Evolutionary conservation across 2,888 invertebrate genomes (phyloP).

Genomic region (Andricus quercusramuli): DNA sequence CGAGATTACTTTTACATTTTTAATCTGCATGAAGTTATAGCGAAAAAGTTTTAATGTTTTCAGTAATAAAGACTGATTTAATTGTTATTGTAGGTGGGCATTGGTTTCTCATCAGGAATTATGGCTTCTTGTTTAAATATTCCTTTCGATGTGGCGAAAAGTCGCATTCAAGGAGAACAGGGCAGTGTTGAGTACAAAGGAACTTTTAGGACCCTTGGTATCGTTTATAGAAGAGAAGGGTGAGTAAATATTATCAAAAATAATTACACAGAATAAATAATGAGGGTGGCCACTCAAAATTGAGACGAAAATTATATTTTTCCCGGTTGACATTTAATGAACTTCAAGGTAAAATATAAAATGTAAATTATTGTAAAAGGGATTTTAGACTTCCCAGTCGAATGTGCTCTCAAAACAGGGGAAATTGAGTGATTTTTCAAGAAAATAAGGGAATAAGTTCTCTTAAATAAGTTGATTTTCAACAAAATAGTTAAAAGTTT

Average conservation of each 20-base stretch:
- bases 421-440: too few relatives aligned
- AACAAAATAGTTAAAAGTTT: too few relatives aligned
- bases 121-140: slow-evolving; percentile 93
- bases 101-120: slow-evolving; percentile 93
- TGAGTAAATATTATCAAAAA: slow-evolving; percentile 75
- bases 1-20: not conserved
- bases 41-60: too few relatives aligned
- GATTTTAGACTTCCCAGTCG: too few relatives aligned
- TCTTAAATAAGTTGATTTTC: too few relatives aligned
- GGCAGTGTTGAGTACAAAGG: slow-evolving; percentile 88
- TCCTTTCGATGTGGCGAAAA: slow-evolving; percentile 98
- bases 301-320: too few relatives aligned
- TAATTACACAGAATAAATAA: not conserved
- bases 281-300: too few relatives aligned
- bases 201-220: slow-evolving; percentile 85
- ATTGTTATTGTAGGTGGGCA: slow-evolving; percentile 73
- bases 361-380: too few relatives aligned
- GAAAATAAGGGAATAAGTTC: too few relatives aligned
- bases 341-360: too few relatives aligned
- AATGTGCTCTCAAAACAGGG: too few relatives aligned
- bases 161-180: slow-evolving; percentile 96
- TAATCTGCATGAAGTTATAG: not conserved
- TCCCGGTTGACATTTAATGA: too few relatives aligned
- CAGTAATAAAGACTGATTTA: not conserved
- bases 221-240: slow-evolving; percentile 95